Base-by-base conservation (phyloP, 2,888 invertebrate genomes). In the Ferrisia virgata region DNA sequence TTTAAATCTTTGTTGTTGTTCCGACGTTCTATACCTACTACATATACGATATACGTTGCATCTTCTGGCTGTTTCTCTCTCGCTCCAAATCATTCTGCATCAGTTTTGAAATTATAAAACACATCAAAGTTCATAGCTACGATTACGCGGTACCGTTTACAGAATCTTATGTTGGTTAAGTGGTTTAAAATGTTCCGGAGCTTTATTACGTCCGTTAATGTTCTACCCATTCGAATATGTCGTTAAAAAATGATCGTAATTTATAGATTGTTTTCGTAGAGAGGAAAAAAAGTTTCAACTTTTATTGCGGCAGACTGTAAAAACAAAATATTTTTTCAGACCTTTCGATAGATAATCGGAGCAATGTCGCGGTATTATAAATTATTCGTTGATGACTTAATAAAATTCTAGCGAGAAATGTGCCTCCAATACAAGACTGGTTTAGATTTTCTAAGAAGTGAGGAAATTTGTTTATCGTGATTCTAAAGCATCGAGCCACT, bases 161-260 rank as follows among this genome's bases (percentile, higher is more conserved):
- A 69, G n/a, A 72, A 5, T 3, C 33, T n/a, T 33, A 6, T 33
- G 18, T 72, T 72, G 58, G 72, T 33, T 72, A 72, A 72, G 72
- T 72, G 72, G 72, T 72, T 72, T 72, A 72, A 72, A 72, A 72
- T 72, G 72, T 72, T 72, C 72, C n/a, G 13, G 33, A 72, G 33
- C 72, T 72, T 72, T 72, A 72, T 72, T 72, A 72, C 72, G 18
- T 3, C n/a, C 18, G 31, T 72, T 72, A 72, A 72, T 72, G 72
- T 72, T 72, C 3, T 3, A n/a, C 28, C 4, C 33, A 2, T 72
- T 33, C 72, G 72, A 72, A 64, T 28, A 64, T 18, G 33, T 64
- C 58, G 58, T 64, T 72, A 72, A 72, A 33, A 72, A 72, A 72
- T 33, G 33, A 72, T 33, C 72, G 31, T 72, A 72, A 72, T 72